phyloP scores from a whole-genome alignment of 1,140 invertebrate species.

The Ptiloglossa arizonensis region DNA sequence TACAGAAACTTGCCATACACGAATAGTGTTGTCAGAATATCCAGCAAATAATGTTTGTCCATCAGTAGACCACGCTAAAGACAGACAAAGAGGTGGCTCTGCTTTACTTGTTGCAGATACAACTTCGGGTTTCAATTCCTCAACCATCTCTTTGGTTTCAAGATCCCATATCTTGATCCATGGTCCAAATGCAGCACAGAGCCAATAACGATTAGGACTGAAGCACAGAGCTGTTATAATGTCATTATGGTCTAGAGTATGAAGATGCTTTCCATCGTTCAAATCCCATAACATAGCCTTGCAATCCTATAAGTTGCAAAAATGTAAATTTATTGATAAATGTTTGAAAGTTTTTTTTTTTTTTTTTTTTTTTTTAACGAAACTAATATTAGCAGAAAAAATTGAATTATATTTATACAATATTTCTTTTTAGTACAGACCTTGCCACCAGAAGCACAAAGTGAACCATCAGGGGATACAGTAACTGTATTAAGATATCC shows the following conservation, averaged over 20 bases:
- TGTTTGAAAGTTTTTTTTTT: neutral
- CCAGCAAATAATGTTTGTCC: conserved; percentile 99
- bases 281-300: conserved; percentile 99
- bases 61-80: conserved; percentile 99
- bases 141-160: conserved; percentile 99
- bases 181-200: conserved; percentile 99
- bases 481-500: conserved; percentile 99
- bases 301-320: conserved; percentile 88
- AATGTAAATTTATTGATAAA: conserved; percentile 12
- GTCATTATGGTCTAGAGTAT: conserved; percentile 99
- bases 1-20: conserved; percentile 98
- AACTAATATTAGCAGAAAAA: conserved; percentile 70
- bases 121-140: conserved; percentile 98
- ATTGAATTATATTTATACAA: conserved; percentile 14
- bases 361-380: too few species aligned
- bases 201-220: conserved; percentile 99
- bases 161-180: conserved; percentile 99
- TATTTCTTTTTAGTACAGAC: conserved; percentile 75
- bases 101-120: conserved; percentile 90
- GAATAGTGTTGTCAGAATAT: conserved; percentile 98
- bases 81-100: conserved; percentile 97
- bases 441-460: conserved; percentile 99
- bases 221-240: conserved; percentile 99
- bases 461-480: conserved; percentile 99
- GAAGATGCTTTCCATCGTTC: conserved; percentile 99